Evolutionary conservation across 30 jellyfish, hydroid and myxozoan genomes (phyloP), one percentile per base, ranked within the genome.

Genomic region (Mastigias papua): DNA sequence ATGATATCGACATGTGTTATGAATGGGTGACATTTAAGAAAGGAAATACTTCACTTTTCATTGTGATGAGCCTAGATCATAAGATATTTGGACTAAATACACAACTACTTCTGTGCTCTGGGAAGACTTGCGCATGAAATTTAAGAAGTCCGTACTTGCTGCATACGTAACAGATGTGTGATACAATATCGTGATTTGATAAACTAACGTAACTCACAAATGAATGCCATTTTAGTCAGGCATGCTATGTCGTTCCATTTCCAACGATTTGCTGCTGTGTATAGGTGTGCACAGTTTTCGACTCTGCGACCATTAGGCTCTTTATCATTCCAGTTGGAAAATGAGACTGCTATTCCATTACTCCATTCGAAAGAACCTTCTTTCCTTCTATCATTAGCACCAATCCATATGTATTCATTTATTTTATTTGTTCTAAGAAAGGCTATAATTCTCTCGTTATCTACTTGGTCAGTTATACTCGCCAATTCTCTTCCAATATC

Each of bases 211-310:
- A 63, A 19, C 8, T 63, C 23, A 26, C 81, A 69, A 21, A 30
- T 26, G 62, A 69, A 69, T 0, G 19, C 0, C 0, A 69, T 1
- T 20, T 33, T 30, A 10, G 6, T 25, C 29, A 9, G 16, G 62
- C 81, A 69, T 19, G 0, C 0, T 64, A 21, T 19, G 62, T 54
- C 90, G 35, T 80, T 30, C 75, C 73, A 70, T 3, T 31, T 69
- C 26, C 73, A 0, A 10, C 19, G 13, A 7, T 63, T 20, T 8
- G 0, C 3, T 30, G 3, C 16, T 7, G 11, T 28, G 29, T 17
- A 26, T 5, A 75, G 46, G 83, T 5, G 42, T 21, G 48, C 90
- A 49, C 75, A 69, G 73, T 70, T 84, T 80, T 80, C 80, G 21
- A 25, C 19, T 64, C 69, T 57, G 21, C 0, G 9, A 17, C 25